Conservation (phyloP, 2,113 vertebrate genomes). For the Hylia prasina region DNA sequence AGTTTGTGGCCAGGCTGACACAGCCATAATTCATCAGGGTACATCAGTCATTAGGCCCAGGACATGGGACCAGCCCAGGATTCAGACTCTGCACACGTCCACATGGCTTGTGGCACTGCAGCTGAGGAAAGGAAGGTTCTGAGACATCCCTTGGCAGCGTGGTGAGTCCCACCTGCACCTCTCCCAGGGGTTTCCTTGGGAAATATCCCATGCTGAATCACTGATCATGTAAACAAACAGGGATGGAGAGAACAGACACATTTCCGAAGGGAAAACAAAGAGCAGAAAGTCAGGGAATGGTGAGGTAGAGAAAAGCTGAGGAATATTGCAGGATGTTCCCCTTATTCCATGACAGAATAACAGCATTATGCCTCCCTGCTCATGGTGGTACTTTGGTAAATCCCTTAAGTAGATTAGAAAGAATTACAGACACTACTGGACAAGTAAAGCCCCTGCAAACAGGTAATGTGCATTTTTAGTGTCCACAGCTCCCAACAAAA, state of each 20-base stretch:
- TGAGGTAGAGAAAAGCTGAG: not conserved
- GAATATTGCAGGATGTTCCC: not conserved
- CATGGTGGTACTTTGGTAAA: constrained; percentile 22
- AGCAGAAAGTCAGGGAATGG: not conserved
- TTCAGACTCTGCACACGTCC: not conserved
- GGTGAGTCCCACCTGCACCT: not conserved
- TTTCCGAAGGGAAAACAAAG: not conserved
- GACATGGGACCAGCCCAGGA: not conserved
- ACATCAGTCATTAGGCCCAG: not conserved
- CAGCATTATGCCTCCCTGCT: not conserved
- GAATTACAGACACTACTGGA: not conserved
- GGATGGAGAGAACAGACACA: not conserved
- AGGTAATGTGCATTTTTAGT: not conserved
- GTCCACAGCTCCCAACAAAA: not conserved
- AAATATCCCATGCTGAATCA: not conserved
- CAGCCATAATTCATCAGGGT: not conserved
- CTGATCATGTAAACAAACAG: not conserved
- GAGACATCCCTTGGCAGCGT: not conserved
- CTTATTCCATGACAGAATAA: not conserved
- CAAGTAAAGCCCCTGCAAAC: not conserved
- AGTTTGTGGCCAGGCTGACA: not conserved
- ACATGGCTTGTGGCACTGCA: fast-evolving
- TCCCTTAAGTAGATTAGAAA: constrained; percentile 48
- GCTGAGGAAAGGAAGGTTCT: not conserved
- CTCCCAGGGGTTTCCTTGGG: not conserved